These are phyloP conservation scores for Sitta europaea DNA, from an alignment of 2,113 vertebrate species.

Conservation along the genomic window DNA sequence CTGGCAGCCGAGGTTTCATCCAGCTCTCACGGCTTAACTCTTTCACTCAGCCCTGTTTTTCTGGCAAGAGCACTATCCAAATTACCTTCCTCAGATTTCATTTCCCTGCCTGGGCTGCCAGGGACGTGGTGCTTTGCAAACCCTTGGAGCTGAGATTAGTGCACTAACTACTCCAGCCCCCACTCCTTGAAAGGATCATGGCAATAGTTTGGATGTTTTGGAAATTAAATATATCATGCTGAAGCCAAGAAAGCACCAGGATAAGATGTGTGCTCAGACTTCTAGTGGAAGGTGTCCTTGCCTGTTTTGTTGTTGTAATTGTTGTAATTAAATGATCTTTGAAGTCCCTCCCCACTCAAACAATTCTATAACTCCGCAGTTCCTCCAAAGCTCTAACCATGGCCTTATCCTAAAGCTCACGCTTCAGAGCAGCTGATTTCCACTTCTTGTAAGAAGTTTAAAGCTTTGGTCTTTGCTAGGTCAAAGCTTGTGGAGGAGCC, in stretches of 20 bases:
- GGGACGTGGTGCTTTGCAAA: background rate
- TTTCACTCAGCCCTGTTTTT: background rate
- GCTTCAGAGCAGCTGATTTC: background rate
- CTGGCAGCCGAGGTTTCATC: background rate
- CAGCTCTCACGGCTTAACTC: background rate
- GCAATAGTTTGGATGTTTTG: background rate
- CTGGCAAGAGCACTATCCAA: background rate
- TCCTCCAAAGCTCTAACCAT: background rate
- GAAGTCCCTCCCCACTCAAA: background rate
- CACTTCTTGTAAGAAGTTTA: no score
- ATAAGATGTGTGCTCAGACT: background rate
- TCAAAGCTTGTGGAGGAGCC: background rate
- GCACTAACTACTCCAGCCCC: background rate
- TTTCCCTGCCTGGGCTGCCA: background rate
- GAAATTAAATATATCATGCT: background rate
- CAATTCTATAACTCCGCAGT: background rate
- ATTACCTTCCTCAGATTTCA: background rate
- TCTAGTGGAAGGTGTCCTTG: background rate
- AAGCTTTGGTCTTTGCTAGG: background rate
- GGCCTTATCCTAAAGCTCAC: background rate
- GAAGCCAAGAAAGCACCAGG: background rate
- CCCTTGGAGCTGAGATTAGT: background rate
- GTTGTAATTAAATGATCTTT: background rate
- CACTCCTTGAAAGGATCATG: accelerated
- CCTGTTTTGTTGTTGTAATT: no score